Evolutionary conservation across 1,140 invertebrate genomes (phyloP).

Genomic region (Zaprionus tsacasi): DNA sequence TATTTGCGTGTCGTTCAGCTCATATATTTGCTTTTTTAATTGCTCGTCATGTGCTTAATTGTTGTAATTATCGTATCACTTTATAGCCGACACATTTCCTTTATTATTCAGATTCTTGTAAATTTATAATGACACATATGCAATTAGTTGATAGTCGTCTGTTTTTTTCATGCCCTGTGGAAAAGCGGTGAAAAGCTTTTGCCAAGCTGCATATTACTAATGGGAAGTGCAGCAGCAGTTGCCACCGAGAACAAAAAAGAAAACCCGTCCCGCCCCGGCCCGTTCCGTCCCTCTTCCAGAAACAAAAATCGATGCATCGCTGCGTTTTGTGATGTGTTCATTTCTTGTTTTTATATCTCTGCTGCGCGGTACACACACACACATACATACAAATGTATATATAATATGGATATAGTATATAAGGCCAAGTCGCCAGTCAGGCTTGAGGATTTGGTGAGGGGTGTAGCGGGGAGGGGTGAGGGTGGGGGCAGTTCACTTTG

Average conservation of each 20-base stretch:
- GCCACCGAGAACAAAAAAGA: background rate
- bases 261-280: background rate
- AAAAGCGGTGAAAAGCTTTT: background rate
- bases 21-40: slow-evolving; percentile 16
- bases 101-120: slow-evolving; percentile 52
- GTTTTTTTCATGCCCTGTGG: slow-evolving; percentile 23
- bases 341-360: slow-evolving; percentile 29
- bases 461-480: too few species aligned
- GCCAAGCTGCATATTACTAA: background rate
- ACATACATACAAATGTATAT: background rate
- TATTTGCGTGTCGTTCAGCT: slow-evolving; percentile 9
- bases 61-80: slow-evolving; percentile 60
- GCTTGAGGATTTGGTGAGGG: background rate
- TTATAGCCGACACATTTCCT: slow-evolving; percentile 37
- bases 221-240: slow-evolving; percentile 37
- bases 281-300: background rate
- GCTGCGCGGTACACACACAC: background rate
- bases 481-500: background rate
- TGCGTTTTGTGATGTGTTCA: slow-evolving; percentile 46
- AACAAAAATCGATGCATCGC: slow-evolving; percentile 51
- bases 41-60: slow-evolving; percentile 47
- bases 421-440: slow-evolving; percentile 16
- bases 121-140: slow-evolving; percentile 21
- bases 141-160: slow-evolving; percentile 24
- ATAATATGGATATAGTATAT: background rate